phyloP scores from a whole-genome alignment of 2,797 vertebrate genomes.

The Hybognathus amarus region DNA sequence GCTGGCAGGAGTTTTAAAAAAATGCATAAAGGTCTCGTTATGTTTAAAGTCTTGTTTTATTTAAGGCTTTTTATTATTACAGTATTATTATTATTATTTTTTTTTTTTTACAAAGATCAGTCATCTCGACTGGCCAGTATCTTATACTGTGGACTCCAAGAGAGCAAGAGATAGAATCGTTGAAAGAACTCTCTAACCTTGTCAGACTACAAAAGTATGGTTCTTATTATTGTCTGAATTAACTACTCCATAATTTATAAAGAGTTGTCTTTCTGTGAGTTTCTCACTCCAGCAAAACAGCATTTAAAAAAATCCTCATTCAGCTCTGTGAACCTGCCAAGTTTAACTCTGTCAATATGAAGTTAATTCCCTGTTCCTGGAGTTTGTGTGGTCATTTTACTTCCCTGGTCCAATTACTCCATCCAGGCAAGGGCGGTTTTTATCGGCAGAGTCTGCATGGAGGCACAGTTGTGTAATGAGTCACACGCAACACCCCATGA shows the following conservation, averaged over 20 bases:
- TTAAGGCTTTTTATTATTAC: not conserved
- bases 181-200: conserved; percentile 7
- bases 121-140: conserved; percentile 8
- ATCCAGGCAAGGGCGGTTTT: conserved; percentile 28
- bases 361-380: conserved; percentile 36
- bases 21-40: conserved; percentile 16
- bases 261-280: conserved; percentile 28
- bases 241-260: conserved; percentile 8
- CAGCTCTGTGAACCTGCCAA: conserved; percentile 18
- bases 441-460: conserved; percentile 46
- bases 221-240: conserved; percentile 16
- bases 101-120: not conserved
- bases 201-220: conserved; percentile 5
- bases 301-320: conserved; percentile 39
- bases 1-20: conserved; percentile 29
- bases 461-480: conserved; percentile 31
- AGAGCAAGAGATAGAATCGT: not conserved
- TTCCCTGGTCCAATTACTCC: conserved; percentile 39
- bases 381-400: conserved; percentile 24
- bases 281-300: conserved; percentile 32
- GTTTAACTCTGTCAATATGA: conserved; percentile 43
- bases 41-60: conserved; percentile 35
- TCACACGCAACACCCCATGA: conserved; percentile 30
- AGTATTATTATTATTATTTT: too few species aligned
- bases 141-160: not conserved